Evolutionary conservation across 2,113 vertebrate genomes (phyloP).

Genomic region (Platysternon megacephalum): DNA sequence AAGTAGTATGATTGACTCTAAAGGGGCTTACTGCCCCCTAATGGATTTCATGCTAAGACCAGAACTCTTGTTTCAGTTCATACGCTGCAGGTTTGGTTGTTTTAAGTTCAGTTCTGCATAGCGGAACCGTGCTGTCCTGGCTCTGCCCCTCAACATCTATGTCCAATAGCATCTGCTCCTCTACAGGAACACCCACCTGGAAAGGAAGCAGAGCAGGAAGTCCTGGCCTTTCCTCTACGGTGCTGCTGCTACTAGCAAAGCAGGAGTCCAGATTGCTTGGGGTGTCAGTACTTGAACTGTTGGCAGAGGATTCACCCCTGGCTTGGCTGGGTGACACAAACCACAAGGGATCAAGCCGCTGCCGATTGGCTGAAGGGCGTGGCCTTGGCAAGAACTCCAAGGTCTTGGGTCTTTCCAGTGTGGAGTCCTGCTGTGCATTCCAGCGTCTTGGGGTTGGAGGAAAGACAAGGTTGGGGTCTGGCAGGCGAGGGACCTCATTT

Average conservation of each 20-base stretch:
- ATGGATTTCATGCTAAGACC: conserved; percentile 82
- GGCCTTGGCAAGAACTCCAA: conserved; percentile 93
- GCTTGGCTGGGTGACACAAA: conserved; percentile 84
- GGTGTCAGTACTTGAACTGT: conserved; percentile 95
- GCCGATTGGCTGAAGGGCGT: conserved; percentile 89
- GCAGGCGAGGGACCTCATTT: conserved; percentile 90
- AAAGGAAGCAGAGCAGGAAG: conserved; percentile 84
- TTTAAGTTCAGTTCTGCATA: conserved; percentile 88
- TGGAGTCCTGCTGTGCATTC: conserved; percentile 81
- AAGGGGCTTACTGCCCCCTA: conserved; percentile 49
- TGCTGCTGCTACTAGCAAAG: conserved; percentile 86
- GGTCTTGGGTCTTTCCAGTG: conserved; percentile 95
- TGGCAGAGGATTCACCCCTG: conserved; percentile 88
- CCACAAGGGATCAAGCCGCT: conserved; percentile 89
- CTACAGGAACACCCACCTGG: conserved; percentile 75
- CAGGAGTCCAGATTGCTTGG: conserved; percentile 93
- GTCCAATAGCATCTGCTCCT: conserved; percentile 89
- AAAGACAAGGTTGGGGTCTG: conserved; percentile 93
- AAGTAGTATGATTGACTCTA: conserved; percentile 79
- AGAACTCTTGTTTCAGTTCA: conserved; percentile 89
- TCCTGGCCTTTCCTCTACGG: conserved; percentile 83
- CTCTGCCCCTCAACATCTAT: conserved; percentile 91
- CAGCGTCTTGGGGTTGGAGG: conserved; percentile 93
- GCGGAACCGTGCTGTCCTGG: conserved; percentile 90
- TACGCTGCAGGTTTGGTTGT: conserved; percentile 85